Evolutionary conservation across 2,888 invertebrate species (phyloP).

Genomic region (Linnaemya vulpina): DNA sequence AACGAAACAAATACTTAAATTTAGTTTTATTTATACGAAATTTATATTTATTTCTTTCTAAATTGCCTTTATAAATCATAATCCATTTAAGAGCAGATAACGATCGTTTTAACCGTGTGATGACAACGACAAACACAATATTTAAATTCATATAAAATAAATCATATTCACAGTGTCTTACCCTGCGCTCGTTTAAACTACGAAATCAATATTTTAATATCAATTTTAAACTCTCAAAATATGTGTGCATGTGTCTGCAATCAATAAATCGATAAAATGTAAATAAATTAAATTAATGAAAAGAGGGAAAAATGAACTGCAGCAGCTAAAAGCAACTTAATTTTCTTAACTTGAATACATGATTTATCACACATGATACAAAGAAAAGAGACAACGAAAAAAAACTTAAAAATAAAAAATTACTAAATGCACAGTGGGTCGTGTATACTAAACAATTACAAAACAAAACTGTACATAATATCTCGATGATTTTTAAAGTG

Average conservation of each 20-base stretch:
- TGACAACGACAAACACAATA: conserved; percentile 71
- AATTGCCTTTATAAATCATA: conserved; percentile 66
- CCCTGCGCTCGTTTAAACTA: neutral
- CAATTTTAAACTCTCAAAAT: neutral
- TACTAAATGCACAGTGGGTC: conserved; percentile 37
- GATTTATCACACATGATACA: conserved; percentile 66
- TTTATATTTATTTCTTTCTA: neutral
- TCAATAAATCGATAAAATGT: conserved; percentile 69
- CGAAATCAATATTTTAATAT: conserved; percentile 32
- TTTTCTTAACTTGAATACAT: conserved; percentile 55
- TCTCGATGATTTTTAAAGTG: too few relatives aligned
- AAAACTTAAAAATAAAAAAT: conserved; percentile 11
- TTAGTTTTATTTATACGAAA: neutral
- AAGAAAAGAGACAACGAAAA: neutral
- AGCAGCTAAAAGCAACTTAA: conserved; percentile 63
- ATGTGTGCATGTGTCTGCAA: conserved; percentile 32
- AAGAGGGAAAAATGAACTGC: conserved; percentile 18
- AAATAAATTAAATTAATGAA: conserved; percentile 66
- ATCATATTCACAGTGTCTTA: conserved; percentile 61
- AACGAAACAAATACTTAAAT: neutral
- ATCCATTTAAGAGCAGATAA: conserved; percentile 58
- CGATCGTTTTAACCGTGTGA: conserved; percentile 69
- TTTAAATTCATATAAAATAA: conserved; percentile 68
- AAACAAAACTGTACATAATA: neutral
- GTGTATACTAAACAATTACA: neutral